phyloP scores from a whole-genome alignment of 2,113 vertebrate genomes.

The Pelodiscus sinensis region DNA sequence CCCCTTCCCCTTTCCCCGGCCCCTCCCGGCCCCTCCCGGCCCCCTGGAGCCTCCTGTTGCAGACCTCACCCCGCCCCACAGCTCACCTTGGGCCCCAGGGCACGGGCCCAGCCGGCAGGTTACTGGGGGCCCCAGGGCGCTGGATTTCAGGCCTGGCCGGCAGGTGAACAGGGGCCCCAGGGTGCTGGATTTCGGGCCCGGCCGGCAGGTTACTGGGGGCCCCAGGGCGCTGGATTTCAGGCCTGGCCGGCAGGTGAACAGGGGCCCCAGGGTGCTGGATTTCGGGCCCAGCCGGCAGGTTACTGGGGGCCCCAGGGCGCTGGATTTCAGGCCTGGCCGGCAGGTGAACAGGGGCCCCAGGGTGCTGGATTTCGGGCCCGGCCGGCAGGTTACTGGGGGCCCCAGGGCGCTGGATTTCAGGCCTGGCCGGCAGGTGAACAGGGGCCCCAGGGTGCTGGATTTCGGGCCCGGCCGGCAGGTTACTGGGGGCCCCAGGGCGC shows the following conservation, averaged over 20 bases:
- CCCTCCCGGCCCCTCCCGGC: neutral
- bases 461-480: accelerated
- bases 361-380: no score
- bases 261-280: no score
- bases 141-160: accelerated
- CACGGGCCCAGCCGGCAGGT: accelerated
- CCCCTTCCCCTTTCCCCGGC: neutral
- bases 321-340: accelerated
- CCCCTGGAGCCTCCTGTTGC: no score
- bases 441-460: neutral
- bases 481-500: no score
- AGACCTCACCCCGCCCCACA: no score
- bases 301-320: accelerated
- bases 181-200: no score
- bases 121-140: accelerated
- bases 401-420: accelerated
- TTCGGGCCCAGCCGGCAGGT: accelerated
- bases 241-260: no score
- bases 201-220: accelerated
- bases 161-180: no score
- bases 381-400: accelerated
- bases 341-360: no score
- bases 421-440: no score
- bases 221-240: accelerated
- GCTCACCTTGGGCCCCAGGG: no score